phyloP scores from a whole-genome alignment of 2,888 invertebrate species.

The Drepanosiphum platanoidis region DNA sequence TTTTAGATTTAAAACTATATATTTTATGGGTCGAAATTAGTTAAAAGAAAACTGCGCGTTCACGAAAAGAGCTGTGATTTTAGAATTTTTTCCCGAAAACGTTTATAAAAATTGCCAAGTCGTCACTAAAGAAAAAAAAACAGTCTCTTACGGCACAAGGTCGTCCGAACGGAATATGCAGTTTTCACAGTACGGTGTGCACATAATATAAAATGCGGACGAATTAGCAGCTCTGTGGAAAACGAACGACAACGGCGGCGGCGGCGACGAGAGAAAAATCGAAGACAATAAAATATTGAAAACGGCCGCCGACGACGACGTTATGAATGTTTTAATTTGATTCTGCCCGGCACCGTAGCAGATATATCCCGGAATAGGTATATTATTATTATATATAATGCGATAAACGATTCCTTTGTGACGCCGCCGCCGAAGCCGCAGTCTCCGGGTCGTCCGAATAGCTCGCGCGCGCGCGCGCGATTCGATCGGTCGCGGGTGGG shows the following conservation, averaged over 20 bases:
- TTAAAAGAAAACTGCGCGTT: too few relatives aligned
- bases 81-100: too few relatives aligned
- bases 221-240: not conserved
- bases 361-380: not conserved
- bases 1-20: too few relatives aligned
- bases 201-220: too few relatives aligned
- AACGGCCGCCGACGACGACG: not conserved
- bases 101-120: too few relatives aligned
- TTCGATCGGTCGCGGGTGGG: not conserved
- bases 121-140: too few relatives aligned
- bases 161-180: too few relatives aligned
- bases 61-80: too few relatives aligned
- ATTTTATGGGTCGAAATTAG: too few relatives aligned
- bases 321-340: not conserved
- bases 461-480: not conserved
- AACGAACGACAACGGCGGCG: too few relatives aligned
- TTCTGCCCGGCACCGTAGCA: not conserved
- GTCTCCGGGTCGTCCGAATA: not conserved
- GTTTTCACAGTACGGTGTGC: too few relatives aligned
- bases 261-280: not conserved
- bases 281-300: not conserved
- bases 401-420: slow-evolving; percentile 36
- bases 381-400: not conserved
- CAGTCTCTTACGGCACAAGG: too few relatives aligned
- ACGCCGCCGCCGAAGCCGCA: not conserved